Percentiles rank a stretch among this genome's conserved stretches.
These are phyloP conservation scores for Danaus melanippus DNA, from an alignment of 1,140 invertebrate species.

Conservation along the genomic window DNA sequence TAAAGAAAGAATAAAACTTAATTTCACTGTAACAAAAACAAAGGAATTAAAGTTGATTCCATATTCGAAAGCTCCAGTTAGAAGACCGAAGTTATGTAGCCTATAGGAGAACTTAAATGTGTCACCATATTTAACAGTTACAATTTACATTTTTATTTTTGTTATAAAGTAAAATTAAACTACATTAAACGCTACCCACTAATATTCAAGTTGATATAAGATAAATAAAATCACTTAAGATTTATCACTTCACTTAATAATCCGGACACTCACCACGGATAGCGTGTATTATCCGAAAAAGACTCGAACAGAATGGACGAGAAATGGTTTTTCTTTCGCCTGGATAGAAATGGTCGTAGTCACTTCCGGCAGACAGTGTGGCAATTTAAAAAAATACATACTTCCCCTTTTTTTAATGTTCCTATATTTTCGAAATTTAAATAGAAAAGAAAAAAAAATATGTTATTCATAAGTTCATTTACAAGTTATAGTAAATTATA, in stretches of 20 bases:
- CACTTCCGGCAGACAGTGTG: constrained; percentile 50
- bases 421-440: neutral
- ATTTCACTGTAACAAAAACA: constrained; percentile 6
- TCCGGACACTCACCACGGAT: constrained; percentile 68
- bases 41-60: constrained; percentile 5
- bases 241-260: constrained; percentile 57
- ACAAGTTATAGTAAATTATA: too few relatives aligned
- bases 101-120: constrained; percentile 14
- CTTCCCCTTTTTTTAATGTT: constrained; percentile 17
- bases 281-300: constrained; percentile 68
- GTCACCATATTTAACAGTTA: constrained; percentile 25
- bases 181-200: too few relatives aligned
- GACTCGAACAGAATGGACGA: constrained; percentile 72
- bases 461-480: too few relatives aligned
- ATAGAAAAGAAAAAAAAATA: too few relatives aligned
- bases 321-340: constrained; percentile 62
- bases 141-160: neutral
- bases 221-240: constrained; percentile 33
- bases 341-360: constrained; percentile 48
- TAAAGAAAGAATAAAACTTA: constrained; percentile 11
- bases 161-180: too few relatives aligned
- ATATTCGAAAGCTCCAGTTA: neutral
- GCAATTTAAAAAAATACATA: constrained; percentile 19
- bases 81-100: neutral
- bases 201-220: constrained; percentile 7